phyloP scores from a whole-genome alignment of 2,113 vertebrate genomes.

The Scomber colias region DNA sequence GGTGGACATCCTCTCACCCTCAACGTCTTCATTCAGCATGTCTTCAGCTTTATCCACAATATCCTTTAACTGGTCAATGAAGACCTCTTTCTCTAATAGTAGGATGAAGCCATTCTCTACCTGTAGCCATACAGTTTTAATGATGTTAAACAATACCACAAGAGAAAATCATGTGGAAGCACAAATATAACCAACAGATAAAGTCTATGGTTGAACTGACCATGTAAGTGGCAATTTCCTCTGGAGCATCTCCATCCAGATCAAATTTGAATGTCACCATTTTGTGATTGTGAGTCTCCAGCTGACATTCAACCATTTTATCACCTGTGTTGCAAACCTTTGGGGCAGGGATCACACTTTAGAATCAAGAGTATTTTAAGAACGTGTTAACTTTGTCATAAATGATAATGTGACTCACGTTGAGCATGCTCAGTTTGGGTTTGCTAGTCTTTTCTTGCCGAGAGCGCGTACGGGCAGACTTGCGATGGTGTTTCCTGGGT shows the following conservation, averaged over 20 bases:
- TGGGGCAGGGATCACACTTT: background rate
- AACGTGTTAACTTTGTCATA: background rate
- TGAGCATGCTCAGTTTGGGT: slow-evolving; percentile 96
- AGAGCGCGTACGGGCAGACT: slow-evolving; percentile 92
- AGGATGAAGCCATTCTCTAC: slow-evolving; percentile 98
- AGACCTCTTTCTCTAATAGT: slow-evolving; percentile 93
- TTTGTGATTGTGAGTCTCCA: slow-evolving; percentile 99
- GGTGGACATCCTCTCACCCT: slow-evolving; percentile 88
- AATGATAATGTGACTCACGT: slow-evolving; percentile 76
- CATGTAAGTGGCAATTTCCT: slow-evolving; percentile 98
- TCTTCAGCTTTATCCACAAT: slow-evolving; percentile 99
- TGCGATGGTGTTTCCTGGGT: slow-evolving; percentile 92
- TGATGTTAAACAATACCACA: background rate
- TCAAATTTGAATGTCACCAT: slow-evolving; percentile 99
- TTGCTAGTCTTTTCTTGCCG: slow-evolving; percentile 94
- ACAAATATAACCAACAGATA: background rate
- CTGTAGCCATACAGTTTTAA: slow-evolving; percentile 73
- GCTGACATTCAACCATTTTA: slow-evolving; percentile 99
- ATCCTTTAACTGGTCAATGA: slow-evolving; percentile 98
- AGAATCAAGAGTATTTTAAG: slow-evolving; percentile 12
- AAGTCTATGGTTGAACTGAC: slow-evolving; percentile 76
- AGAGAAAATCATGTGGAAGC: background rate
- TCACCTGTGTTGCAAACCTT: slow-evolving; percentile 97
- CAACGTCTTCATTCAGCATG: slow-evolving; percentile 94
- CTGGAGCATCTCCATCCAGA: slow-evolving; percentile 95